These are phyloP conservation scores for Passer montanus DNA, from an alignment of 2,113 vertebrate genomes.

Conservation along the genomic window DNA sequence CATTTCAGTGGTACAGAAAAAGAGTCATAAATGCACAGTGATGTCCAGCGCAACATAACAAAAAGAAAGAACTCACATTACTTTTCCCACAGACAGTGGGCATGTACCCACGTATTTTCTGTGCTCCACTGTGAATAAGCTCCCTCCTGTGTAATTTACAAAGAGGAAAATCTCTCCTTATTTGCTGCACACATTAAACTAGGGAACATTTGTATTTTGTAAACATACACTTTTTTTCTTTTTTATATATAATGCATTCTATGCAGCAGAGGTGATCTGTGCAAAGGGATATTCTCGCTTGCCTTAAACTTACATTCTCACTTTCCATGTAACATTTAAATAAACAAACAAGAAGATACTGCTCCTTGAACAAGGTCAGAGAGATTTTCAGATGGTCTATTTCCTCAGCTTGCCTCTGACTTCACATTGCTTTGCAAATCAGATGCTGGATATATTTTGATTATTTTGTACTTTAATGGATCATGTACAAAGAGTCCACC, in stretches of 20 bases:
- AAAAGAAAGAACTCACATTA: neutral
- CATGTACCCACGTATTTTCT: neutral
- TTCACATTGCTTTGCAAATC: slow-evolving; percentile 72
- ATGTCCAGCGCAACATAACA: neutral
- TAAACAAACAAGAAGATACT: slow-evolving; percentile 66
- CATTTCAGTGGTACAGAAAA: neutral
- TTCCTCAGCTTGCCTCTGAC: slow-evolving; percentile 65
- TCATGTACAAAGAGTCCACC: slow-evolving; percentile 81
- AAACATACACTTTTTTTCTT: neutral
- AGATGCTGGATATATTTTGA: slow-evolving; percentile 80
- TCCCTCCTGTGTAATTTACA: neutral
- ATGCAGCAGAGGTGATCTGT: neutral
- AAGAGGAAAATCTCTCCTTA: neutral
- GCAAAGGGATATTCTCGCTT: slow-evolving; percentile 14
- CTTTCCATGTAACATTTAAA: slow-evolving; percentile 27
- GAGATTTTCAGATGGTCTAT: slow-evolving; percentile 51
- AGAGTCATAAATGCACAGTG: neutral
- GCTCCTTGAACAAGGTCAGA: slow-evolving; percentile 49
- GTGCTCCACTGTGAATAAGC: neutral
- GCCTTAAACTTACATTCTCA: slow-evolving; percentile 27
- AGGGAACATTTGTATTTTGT: neutral
- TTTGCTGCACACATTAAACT: neutral
- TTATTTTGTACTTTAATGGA: slow-evolving; percentile 83
- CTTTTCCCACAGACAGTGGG: neutral
- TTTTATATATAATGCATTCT: neutral